phyloP scores from a whole-genome alignment of 2,888 invertebrate genomes.

The Pandemis heparana region DNA sequence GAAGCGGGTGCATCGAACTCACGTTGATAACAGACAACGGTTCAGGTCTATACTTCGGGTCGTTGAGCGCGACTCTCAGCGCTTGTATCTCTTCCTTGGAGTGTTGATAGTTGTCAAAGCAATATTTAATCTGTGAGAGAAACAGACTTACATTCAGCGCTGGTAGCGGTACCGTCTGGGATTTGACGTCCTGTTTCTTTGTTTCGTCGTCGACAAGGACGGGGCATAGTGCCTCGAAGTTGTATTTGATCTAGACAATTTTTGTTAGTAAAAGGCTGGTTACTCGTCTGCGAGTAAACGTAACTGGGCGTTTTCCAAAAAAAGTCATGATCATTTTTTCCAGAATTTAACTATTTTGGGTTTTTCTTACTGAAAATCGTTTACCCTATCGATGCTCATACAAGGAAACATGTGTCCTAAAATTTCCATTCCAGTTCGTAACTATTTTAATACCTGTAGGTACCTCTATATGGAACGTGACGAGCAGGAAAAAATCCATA shows the following conservation, averaged over 20 bases:
- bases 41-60: constrained; percentile 86
- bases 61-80: constrained; percentile 84
- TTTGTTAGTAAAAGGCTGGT: not conserved
- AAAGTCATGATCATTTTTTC: no score
- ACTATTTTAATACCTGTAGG: no score
- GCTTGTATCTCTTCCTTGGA: constrained; percentile 85
- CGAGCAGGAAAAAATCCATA: no score
- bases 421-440: no score
- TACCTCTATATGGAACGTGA: no score
- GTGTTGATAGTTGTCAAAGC: constrained; percentile 88
- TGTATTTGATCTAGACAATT: constrained; percentile 89
- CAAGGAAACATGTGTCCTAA: no score
- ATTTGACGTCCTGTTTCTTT: constrained; percentile 85
- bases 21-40: constrained; percentile 90
- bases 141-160: constrained; percentile 90
- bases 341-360: no score
- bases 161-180: constrained; percentile 89
- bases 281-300: no score
- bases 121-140: constrained; percentile 88
- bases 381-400: no score
- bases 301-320: no score
- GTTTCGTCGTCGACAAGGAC: constrained; percentile 87
- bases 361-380: no score
- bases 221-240: constrained; percentile 89
- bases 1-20: constrained; percentile 68